Base-by-base conservation (phyloP, 2,797 vertebrate genomes). In the Percopsis omiscomaycus region DNA sequence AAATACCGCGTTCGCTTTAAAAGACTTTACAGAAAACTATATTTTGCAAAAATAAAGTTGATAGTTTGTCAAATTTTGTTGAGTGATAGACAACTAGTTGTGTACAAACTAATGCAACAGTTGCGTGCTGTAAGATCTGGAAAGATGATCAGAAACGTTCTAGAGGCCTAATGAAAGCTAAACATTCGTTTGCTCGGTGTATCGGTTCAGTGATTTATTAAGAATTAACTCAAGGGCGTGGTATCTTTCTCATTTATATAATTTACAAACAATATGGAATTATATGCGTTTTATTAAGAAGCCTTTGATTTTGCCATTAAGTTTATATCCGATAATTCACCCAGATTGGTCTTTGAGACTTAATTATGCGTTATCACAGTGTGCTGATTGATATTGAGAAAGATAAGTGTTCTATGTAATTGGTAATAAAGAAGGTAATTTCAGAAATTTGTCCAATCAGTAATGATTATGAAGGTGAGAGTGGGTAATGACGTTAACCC, bases 351-450 rank as follows among this genome's bases (percentile, higher is more conserved):
- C 87, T 79, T 82, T 68, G 82, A 81, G 83, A 85, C 85, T 85
- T 89, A 88, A 89, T 91, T 89, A 89, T 90, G 85, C 88, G 85
- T 89, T 88, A 90, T 89, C 87, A 85, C 84, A 86, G 77, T 72
- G 82, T 68, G 76, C 87, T 91, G 87, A 90, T 88, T 88, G 86
- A 88, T 91, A 90, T 88, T 89, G 89, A 91, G 89, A 90, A 89
- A 91, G 85, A 83, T 86, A 90, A 90, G 89, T 91, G 87, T 91
- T 90, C 86, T 89, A 89, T 90, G 87, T 91, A 90, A 91, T 90
- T 91, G 86, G 85, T 88, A 91, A 91, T 90, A 88, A 89, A 89
- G 79, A 86, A 88, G 80, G 84, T 75, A 83, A 91, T 91, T 89
- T 85, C 84, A 88, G 82, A 85, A 88, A 90, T 91, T 89, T 91